A percentile compares a stretch with the other conserved stretches of the same genome.
Evolutionary conservation across 2,113 vertebrate genomes (phyloP).

Genomic region (Ceuthmochares aereus): DNA sequence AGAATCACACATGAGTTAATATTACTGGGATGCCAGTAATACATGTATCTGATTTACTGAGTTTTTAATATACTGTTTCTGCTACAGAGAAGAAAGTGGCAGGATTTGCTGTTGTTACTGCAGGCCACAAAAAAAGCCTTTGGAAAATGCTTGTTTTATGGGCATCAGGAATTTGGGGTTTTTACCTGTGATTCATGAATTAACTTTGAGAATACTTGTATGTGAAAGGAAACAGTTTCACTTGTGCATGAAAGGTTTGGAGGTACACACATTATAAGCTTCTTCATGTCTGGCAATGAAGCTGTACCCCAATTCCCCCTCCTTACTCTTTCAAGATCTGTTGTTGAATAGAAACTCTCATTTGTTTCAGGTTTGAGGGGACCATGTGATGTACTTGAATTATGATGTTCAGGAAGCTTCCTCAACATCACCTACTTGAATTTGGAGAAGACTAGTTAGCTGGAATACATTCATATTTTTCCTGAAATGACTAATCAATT

Average conservation of each 20-base stretch:
- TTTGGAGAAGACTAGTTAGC: neutral
- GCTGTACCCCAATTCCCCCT: accelerated
- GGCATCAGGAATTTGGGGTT: neutral
- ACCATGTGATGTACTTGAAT: neutral
- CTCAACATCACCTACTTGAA: neutral
- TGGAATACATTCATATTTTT: neutral
- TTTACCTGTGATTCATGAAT: neutral
- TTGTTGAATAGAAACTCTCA: neutral
- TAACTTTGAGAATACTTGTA: neutral
- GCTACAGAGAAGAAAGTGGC: neutral
- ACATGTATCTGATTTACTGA: neutral
- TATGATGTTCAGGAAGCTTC: neutral
- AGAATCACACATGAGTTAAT: neutral
- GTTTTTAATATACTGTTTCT: neutral
- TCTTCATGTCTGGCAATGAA: neutral
- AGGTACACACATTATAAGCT: neutral
- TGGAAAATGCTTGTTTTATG: neutral
- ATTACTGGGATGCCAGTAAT: neutral
- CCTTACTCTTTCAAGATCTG: neutral
- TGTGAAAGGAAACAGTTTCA: neutral
- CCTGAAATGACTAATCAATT: neutral
- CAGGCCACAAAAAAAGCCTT: neutral
- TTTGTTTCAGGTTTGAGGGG: neutral
- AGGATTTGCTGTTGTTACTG: neutral
- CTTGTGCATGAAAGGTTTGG: neutral